Evolutionary conservation across 1,140 invertebrate genomes (phyloP), one percentile per base, ranked within the genome.

Genomic region (Drosophila tani): DNA sequence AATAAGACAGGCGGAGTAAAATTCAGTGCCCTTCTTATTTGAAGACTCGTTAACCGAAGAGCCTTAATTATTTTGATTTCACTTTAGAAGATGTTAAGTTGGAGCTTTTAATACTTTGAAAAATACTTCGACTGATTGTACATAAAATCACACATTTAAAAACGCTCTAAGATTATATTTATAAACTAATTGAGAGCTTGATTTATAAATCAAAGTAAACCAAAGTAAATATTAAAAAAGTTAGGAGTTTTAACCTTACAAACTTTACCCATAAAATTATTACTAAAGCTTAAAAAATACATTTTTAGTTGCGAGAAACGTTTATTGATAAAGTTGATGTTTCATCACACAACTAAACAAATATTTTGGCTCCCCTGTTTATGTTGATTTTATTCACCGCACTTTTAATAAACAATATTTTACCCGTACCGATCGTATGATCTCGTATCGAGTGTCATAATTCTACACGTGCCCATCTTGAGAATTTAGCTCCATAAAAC

Each of bases 1-100:
- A 70, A 70, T 40, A 68, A 46, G 64, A 70, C 46, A 68, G 63
- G 40, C 5, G 29, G 47, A 32, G 38, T 21, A 38, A 35, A 35
- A 19, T 49, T 14, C 45, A 35, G 19, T 14, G 32, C 2, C 11
- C 24, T n/a, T 50, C 19, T 65, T 66, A 51, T 35, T 69, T 46
- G n/a, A 43, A 56, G 32, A 32, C 49, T 51, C 14, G 21, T 12
- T 24, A 15, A 12, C 7, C 2, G 8, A 29, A n/a, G 14, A 15
- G 12, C 9, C 41, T 17, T 24, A 66, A 64, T 66, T 64, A 66
- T 64, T 64, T 27, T 2, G 12, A 15, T 56, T 40, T 40, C 6
- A 38, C 19, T 40, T 40, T 1, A 38, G 40, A 40, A 11, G 32
- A 35, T 11, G 32, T 11, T 32, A 2, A 9, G 29, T 9, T 32